Evolutionary conservation across 2,113 vertebrate species (phyloP), one percentile per base, ranked within the genome.

Genomic region (Zingel zingel): DNA sequence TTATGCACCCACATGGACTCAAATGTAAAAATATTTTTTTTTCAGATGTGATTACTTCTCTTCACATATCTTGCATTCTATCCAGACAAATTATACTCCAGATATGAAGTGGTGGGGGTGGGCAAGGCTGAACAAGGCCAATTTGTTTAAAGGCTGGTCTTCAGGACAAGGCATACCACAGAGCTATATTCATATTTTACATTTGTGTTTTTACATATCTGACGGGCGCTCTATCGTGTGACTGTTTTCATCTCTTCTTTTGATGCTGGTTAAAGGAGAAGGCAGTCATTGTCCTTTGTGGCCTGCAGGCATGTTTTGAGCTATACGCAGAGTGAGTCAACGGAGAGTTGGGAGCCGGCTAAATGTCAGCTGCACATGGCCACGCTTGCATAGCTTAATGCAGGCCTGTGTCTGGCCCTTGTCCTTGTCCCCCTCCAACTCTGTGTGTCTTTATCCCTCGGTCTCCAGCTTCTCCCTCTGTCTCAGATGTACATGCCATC

Each of bases 311-410:
- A 95, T 93, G 95, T 94, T 96, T 93, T 94, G 86, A 94, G 94
- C 95, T 94, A 43, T 43, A 90, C 84, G 83, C 88, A 92, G 84
- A 94, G 90, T 92, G 94, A 93, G 86, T 88, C 81, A 86, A 81
- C 91, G 91, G 93, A 94, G 94, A 88, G 94, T 92, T 83, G 90
- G 91, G 94, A 94, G 94, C 94, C 92, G 93, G 95, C 95, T 96
- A 97, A 97, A 97, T 96, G 96, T 97, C 95, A 96, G 94, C 86
- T 91, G 80, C 94, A 94, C 95, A 96, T 95, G 95, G 95, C 93
- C 89, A 92, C 88, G 92, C 94, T 95, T 91, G 85, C 90, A 93
- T 92, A 94, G 94, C 95, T 95, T 96, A 96, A 96, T 95, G 95
- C 91, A 73, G 93, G 92, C 89, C 95, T 91, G 88, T 94, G 94